Percentiles rank a stretch among this genome's conserved stretches.
Evolutionary conservation across 1,140 invertebrate genomes (phyloP).

Genomic region (Sycobia sp.): DNA sequence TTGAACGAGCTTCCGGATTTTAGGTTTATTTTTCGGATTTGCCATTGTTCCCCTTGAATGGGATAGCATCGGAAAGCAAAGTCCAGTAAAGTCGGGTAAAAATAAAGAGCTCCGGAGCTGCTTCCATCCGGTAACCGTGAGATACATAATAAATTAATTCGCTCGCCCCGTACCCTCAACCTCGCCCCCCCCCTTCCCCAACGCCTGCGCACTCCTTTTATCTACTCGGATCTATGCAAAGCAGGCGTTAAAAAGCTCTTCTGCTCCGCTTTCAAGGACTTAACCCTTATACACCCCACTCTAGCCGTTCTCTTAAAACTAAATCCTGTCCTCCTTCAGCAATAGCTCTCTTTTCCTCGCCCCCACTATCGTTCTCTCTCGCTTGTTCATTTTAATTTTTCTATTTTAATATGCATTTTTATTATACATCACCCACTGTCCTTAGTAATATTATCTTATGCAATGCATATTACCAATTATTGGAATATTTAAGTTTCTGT

Average conservation of each 20-base stretch:
- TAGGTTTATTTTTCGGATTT: too few species aligned
- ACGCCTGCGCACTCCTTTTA: slow-evolving; percentile 44
- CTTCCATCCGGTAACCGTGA: slow-evolving; percentile 43
- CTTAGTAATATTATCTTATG: too few species aligned
- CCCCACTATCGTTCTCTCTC: slow-evolving; percentile 33
- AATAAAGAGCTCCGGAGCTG: slow-evolving; percentile 51
- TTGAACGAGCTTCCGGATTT: too few species aligned
- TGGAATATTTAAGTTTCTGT: too few species aligned
- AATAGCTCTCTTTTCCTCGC: slow-evolving; percentile 5
- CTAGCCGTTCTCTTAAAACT: slow-evolving; percentile 32
- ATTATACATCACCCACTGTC: too few species aligned
- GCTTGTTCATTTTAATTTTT: too few species aligned
- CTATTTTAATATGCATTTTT: too few species aligned
- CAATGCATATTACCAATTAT: too few species aligned
- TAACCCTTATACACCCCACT: slow-evolving; percentile 52
- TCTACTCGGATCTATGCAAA: slow-evolving; percentile 64
- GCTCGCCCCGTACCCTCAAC: slow-evolving; percentile 43
- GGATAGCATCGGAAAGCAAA: slow-evolving; percentile 50
- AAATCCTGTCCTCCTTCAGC: slow-evolving; percentile 33
- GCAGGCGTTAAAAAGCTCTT: slow-evolving; percentile 59
- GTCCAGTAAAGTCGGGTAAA: slow-evolving; percentile 38
- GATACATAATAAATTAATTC: slow-evolving; percentile 63
- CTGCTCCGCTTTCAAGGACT: slow-evolving; percentile 50
- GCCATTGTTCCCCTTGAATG: too few species aligned
- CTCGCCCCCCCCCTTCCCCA: background rate